Evolutionary conservation across 2,797 vertebrate genomes (phyloP).

Genomic region (Buphagus erythrorhynchus): DNA sequence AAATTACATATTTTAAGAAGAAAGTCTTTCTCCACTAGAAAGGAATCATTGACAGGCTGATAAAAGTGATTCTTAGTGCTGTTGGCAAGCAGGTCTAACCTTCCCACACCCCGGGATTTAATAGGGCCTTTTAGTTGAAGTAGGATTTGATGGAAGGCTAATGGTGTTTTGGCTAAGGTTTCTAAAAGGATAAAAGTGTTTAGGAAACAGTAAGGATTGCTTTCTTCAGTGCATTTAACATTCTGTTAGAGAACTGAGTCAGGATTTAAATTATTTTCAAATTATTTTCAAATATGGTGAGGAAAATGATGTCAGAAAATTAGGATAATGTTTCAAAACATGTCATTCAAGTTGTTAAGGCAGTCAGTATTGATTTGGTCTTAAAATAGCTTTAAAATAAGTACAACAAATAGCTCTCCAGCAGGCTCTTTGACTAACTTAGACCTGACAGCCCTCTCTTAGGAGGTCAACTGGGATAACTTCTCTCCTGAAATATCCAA

Average conservation of each 20-base stretch:
- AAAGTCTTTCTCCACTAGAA: background rate
- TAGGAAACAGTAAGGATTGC: background rate
- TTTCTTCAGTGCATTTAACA: too few species aligned
- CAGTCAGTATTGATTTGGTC: background rate
- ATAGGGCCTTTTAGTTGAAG: background rate
- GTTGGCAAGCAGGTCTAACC: background rate
- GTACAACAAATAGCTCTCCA: background rate
- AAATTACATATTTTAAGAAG: background rate
- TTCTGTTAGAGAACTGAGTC: background rate
- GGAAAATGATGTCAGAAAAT: accelerated
- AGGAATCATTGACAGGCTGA: background rate
- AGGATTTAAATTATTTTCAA: background rate
- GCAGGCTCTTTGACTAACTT: background rate
- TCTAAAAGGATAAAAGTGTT: background rate
- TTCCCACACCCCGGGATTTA: background rate
- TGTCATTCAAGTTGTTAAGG: background rate
- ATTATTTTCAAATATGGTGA: background rate
- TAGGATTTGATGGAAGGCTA: background rate
- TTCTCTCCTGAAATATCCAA: background rate
- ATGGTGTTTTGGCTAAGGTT: background rate
- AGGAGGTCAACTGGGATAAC: background rate
- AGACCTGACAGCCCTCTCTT: background rate
- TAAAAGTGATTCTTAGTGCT: background rate
- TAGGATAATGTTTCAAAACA: background rate
- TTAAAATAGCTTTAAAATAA: background rate